phyloP scores from a whole-genome alignment of 2,797 vertebrate species.

The Chaenodraco wilsoni region DNA sequence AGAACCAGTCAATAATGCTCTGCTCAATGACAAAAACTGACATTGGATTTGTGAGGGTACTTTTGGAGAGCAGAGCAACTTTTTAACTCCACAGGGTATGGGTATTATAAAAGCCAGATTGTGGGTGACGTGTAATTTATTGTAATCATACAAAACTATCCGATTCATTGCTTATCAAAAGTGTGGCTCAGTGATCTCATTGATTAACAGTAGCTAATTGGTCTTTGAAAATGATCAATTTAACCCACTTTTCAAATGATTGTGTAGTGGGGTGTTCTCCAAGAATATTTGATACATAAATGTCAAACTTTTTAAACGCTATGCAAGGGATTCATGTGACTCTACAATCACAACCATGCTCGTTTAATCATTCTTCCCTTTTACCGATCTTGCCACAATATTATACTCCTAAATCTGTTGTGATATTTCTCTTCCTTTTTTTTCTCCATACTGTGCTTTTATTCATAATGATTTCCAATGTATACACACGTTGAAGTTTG shows the following conservation, averaged over 20 bases:
- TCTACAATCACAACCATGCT: neutral
- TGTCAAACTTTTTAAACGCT: neutral
- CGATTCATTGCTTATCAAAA: neutral
- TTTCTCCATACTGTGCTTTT: neutral
- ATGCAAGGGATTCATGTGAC: neutral
- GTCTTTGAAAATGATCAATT: neutral
- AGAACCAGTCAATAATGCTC: conserved; percentile 44
- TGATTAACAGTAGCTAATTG: neutral
- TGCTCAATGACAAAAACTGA: conserved; percentile 42
- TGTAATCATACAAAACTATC: neutral
- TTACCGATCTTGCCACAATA: neutral
- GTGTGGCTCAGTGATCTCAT: neutral
- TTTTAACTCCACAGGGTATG: conserved; percentile 3
- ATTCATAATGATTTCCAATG: neutral
- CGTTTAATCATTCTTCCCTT: neutral
- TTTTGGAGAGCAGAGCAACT: conserved; percentile 22
- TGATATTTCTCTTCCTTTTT: neutral
- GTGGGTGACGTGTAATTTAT: neutral
- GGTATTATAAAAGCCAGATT: conserved; percentile 2
- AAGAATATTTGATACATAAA: neutral
- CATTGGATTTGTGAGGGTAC: conserved; percentile 50
- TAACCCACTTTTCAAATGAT: neutral
- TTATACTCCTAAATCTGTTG: conserved; percentile 6
- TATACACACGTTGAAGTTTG: neutral
- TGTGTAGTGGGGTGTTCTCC: neutral